Evolutionary conservation across 2,797 vertebrate genomes (phyloP).

Genomic region (Semaprochilodus insignis): DNA sequence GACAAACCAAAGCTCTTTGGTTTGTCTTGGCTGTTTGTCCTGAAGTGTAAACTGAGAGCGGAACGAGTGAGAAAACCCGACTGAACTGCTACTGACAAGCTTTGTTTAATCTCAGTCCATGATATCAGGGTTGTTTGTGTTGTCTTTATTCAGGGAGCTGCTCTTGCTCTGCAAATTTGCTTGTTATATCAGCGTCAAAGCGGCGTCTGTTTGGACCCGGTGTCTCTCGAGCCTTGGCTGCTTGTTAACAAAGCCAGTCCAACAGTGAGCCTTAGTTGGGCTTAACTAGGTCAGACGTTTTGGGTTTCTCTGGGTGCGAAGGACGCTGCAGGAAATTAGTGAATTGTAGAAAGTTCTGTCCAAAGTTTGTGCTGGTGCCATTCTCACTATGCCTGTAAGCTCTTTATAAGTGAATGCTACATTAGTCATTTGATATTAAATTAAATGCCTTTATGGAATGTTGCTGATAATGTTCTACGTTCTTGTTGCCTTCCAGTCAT

Average conservation of each 20-base stretch:
- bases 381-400: background rate
- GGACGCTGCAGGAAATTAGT: conserved; percentile 29
- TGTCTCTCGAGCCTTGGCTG: conserved; percentile 7
- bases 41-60: background rate
- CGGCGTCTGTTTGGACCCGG: background rate
- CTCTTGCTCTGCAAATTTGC: background rate
- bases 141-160: background rate
- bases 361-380: background rate
- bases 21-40: background rate
- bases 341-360: background rate
- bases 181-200: conserved; percentile 8
- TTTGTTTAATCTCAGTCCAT: background rate
- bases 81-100: background rate
- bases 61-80: background rate
- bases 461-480: background rate
- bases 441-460: too few species aligned
- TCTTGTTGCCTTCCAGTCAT: background rate
- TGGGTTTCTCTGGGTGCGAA: conserved; percentile 48
- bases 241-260: conserved; percentile 47
- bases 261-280: conserved; percentile 39
- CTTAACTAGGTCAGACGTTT: conserved; percentile 51
- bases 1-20: background rate
- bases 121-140: background rate
- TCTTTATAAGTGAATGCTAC: background rate
- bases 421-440: background rate